These are phyloP conservation scores for Drosophila borealis DNA, from an alignment of 2,888 invertebrate species.

Conservation along the genomic window DNA sequence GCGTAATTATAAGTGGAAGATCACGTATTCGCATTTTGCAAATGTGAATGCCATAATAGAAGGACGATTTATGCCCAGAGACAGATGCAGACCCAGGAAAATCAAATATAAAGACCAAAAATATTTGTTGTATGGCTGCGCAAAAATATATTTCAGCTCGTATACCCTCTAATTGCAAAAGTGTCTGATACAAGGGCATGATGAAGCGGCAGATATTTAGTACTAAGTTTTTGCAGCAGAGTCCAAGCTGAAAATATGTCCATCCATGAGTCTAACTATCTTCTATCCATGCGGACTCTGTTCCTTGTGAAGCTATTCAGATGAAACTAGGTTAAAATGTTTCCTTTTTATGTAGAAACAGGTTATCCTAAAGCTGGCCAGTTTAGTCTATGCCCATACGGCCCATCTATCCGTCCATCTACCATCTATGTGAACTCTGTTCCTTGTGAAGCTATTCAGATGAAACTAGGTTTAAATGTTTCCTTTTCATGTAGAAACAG, in stretches of 20 bases:
- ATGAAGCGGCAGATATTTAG: too few relatives aligned
- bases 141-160: slow-evolving; percentile 54
- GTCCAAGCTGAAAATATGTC: background rate
- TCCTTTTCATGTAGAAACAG: background rate
- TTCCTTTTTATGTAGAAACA: background rate
- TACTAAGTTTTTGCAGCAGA: too few relatives aligned
- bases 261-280: background rate
- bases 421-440: background rate
- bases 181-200: background rate
- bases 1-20: slow-evolving; percentile 77
- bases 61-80: slow-evolving; percentile 72
- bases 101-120: slow-evolving; percentile 36
- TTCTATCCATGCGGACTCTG: background rate
- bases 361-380: too few relatives aligned
- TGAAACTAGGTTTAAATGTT: background rate
- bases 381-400: too few relatives aligned
- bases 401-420: background rate
- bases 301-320: background rate
- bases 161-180: background rate
- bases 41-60: slow-evolving; percentile 74
- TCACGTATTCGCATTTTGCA: slow-evolving; percentile 77
- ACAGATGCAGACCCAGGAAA: slow-evolving; percentile 3
- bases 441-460: too few relatives aligned
- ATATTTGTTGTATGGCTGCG: slow-evolving; percentile 19
- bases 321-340: background rate